Evolutionary conservation across 1,140 invertebrate genomes (phyloP).

Genomic region (Notospermus geniculatus): DNA sequence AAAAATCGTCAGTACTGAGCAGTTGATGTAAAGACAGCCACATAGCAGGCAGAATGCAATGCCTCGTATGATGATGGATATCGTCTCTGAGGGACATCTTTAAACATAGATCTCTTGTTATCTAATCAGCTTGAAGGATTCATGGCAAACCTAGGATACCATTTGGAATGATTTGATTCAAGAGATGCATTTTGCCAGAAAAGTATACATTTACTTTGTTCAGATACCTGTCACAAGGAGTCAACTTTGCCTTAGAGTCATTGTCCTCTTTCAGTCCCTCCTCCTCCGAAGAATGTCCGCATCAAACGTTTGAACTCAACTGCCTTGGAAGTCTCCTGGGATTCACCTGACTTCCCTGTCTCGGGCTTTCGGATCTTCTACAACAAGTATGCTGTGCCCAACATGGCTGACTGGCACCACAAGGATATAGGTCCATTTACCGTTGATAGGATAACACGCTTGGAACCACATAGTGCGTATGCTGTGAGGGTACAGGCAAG

Average conservation of each 20-base stretch:
- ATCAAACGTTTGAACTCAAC: conserved; percentile 63
- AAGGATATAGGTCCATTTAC: conserved; percentile 45
- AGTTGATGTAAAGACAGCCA: too few relatives aligned
- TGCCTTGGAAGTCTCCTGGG: conserved; percentile 94
- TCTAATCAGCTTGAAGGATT: too few relatives aligned
- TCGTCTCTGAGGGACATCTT: too few relatives aligned
- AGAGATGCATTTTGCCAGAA: too few relatives aligned
- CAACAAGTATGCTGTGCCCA: conserved; percentile 35
- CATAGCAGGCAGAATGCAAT: too few relatives aligned
- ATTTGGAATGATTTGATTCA: too few relatives aligned
- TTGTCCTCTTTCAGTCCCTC: conserved; percentile 60
- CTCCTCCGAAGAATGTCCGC: conserved; percentile 82
- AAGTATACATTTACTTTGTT: too few relatives aligned
- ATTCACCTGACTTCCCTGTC: conserved; percentile 67
- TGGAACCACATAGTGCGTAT: conserved; percentile 89
- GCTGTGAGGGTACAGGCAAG: conserved; percentile 74
- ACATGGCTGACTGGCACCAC: conserved; percentile 44
- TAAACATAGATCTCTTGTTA: too few relatives aligned
- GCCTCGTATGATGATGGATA: too few relatives aligned
- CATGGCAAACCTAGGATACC: too few relatives aligned
- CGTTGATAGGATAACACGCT: conserved; percentile 72
- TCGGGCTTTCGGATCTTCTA: conserved; percentile 74
- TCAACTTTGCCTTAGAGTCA: background rate
- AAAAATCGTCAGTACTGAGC: too few relatives aligned
- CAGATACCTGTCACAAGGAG: too few relatives aligned